Evolutionary conservation across 1,140 invertebrate genomes (phyloP), one percentile per base, ranked within the genome.

Genomic region (Cataglyphis hispanica): DNA sequence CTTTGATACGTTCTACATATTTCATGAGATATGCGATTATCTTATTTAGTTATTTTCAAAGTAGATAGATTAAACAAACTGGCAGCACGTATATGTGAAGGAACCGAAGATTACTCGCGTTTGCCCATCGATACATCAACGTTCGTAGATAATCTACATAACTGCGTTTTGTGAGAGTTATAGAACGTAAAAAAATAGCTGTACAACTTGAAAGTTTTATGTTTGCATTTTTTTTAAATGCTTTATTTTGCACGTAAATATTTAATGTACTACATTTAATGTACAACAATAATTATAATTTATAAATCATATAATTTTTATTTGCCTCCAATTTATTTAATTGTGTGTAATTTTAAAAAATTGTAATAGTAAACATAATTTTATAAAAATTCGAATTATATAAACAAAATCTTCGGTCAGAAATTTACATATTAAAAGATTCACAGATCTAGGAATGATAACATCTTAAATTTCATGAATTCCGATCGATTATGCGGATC

Each of bases 101-200:
- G 27, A 25, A 58, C 46, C 84, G 37, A 69, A 69, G 78, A 87
- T 89, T 89, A 89, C 50, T 60, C 66, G 10, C 77, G 81, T 86
- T 89, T 89, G 61, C 22, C 22, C 60, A 84, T 75, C 72, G 78
- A 89, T 89, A 61, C 60, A 61, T 86, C 60, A 80, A 87, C 86
- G 84, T 61, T 53, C 7, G 63, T n/a, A 88, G 64, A 72, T 87
- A 88, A 64, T 56, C 40, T 66, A 40, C 27, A 56, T 60, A 58
- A 74, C 25, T 43, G 40, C 50, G 11, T 46, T 16, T 16, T 40
- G 7, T 56, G 34, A 86, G 50, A 27, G 37, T 60, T 25, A 25
- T 4, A 31, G n/a, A 27, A 46, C 27, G 46, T 22, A 11, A 63
- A 22, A 43, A 66, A 34, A 66, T 11, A 66, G 31, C 10, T 37